Base-by-base conservation (phyloP, 2,797 vertebrate genomes). In the Enteromius fasciolatus region DNA sequence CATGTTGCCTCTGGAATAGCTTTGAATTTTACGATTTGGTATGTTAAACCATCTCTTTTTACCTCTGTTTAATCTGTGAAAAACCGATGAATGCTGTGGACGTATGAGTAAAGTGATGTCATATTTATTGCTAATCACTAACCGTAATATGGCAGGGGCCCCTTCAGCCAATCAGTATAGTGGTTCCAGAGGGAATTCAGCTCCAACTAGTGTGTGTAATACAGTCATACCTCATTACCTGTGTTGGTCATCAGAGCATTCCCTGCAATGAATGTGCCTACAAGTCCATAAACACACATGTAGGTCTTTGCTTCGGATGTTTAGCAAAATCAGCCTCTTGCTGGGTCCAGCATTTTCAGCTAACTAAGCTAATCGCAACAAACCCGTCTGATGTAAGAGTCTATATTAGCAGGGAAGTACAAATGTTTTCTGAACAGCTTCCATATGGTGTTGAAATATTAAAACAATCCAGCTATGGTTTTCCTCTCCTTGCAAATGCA, bases 391-490 rank as follows among this genome's bases (percentile, higher is more conserved):
- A 89, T 93, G 86, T 89, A 87, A 76, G 10, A 85, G 88, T 75
- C 85, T 87, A 87, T 88, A 92, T 91, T 90, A 90, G 84, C 12
- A 68, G 76, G 44, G 54, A 67, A 78, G 74, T 82, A 63, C 72
- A 69, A 85, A 59, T 50, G 28, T 41, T 85, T 84, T 66, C 79
- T 83, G 85, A 93, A 94, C 88, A 74, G 88, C 87, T 94, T 84
- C 91, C 92, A 94, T 88, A 92, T 93, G 93, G 84, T 84, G 88
- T 78, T 86, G 79, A 90, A 91, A 90, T 87, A 33, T 69, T 88
- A 70, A 88, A 89, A 88, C 90, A 90, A 91, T 87, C 85, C 89
- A 92, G 89, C 89, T 90, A 90, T 91, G 90, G 91, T 89, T 90
- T 83, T 84, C 78, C 86, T 86, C 80, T 76, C n/a, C n/a, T 88